Evolutionary conservation across 2,888 invertebrate species (phyloP).

Genomic region (Sclerodermus sp.): DNA sequence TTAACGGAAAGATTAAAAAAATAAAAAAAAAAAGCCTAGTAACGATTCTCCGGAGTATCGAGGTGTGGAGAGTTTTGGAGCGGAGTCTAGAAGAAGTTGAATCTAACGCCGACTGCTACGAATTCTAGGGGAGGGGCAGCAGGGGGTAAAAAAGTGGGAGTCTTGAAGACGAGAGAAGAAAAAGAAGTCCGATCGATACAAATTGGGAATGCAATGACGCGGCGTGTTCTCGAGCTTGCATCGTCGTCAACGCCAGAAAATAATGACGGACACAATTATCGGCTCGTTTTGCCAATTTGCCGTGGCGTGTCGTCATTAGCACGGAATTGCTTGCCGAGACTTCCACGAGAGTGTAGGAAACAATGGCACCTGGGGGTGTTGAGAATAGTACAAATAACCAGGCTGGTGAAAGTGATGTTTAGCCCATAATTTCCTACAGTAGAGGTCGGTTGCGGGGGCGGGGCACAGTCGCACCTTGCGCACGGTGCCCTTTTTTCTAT

Average conservation of each 20-base stretch:
- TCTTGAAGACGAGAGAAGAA: slow-evolving; percentile 10
- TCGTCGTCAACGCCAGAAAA: slow-evolving; percentile 23
- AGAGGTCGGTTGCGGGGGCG: slow-evolving; percentile 37
- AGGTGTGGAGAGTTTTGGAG: too few relatives aligned
- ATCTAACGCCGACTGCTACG: neutral
- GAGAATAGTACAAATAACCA: slow-evolving; percentile 47
- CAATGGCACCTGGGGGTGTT: slow-evolving; percentile 42
- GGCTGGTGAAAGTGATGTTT: slow-evolving; percentile 31
- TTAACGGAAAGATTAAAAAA: too few relatives aligned
- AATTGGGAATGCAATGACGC: slow-evolving; percentile 49
- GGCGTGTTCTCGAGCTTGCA: slow-evolving; percentile 32
- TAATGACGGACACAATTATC: slow-evolving; percentile 48
- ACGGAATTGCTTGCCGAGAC: slow-evolving; percentile 6
- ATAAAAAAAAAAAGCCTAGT: too few relatives aligned
- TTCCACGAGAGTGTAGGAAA: slow-evolving; percentile 30
- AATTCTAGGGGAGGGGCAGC: neutral
- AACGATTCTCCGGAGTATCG: too few relatives aligned
- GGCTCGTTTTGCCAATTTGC: slow-evolving; percentile 42
- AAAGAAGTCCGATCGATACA: slow-evolving; percentile 44
- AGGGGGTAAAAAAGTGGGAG: slow-evolving; percentile 1
- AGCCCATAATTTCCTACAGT: slow-evolving; percentile 46
- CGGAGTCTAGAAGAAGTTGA: too few relatives aligned
- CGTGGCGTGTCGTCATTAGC: slow-evolving; percentile 29
- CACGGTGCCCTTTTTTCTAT: neutral
- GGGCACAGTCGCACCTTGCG: slow-evolving; percentile 51